Evolutionary conservation across 35 echinoderm and acorn worm genomes (phyloP), one percentile per base, ranked within the genome.

Genomic region (Diadema setosum): DNA sequence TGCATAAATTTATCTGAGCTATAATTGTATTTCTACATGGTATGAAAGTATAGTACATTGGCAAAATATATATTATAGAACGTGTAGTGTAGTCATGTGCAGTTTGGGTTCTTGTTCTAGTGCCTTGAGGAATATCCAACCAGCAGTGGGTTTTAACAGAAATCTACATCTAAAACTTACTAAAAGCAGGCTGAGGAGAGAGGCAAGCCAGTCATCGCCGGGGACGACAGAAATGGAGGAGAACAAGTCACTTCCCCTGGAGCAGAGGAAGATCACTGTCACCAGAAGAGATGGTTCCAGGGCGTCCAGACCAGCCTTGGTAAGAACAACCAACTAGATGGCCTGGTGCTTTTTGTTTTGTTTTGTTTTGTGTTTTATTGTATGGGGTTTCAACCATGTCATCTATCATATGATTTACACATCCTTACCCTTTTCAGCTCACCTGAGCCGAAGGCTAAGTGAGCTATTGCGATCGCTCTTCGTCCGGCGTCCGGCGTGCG

Each of bases 241-340:
- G 27, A 33, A 65, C 36, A 33, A 65, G 2, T 33, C 61, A 2
- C 0, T 65, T 2, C 24, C 61, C 21, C 20, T 65, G 27, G 61
- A 65, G 27, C 29, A 65, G 15, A 65, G 61, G 27, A 65, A 8
- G 20, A 6, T 65, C 26, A 32, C 61, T 17, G 61, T 65, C 27
- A 65, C 61, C 29, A 65, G 36, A 11, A 65, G 61, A 65, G 61
- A 87, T 73, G 90, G 90, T 5, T 78, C 36, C 1, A 81, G 67
- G 26, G 44, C 83, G 45, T 82, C 55, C 23, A 80, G 46, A 55
- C 90, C 90, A 35, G 84, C 84, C 29, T 65, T 92, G 84, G 83
- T 92, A 81, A 92, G 65, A n/a, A 30, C 1, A 21, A 37, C 14
- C 39, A 4, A 42, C 6, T 18, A 65, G 12, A 34, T 65, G 26